Percentiles rank a stretch among this genome's conserved stretches.
These are phyloP conservation scores for Parapristionchus giblindavisi DNA, from an alignment of 2,888 invertebrate genomes.

Conservation along the genomic window DNA sequence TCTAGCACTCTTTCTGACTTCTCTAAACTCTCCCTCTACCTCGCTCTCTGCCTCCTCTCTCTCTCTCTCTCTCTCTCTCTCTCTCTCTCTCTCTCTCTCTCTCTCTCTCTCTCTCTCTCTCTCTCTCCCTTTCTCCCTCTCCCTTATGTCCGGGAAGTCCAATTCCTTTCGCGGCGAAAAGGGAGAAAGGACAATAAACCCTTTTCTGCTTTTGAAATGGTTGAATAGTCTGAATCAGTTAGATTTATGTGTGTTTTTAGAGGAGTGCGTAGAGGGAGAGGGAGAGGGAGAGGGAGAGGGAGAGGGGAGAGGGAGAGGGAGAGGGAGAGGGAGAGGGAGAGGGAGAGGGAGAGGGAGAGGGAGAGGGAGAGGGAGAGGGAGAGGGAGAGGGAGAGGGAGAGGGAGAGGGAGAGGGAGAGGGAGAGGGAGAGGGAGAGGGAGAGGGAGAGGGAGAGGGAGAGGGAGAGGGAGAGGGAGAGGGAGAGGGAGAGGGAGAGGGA, in stretches of 20 bases:
- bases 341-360: background rate
- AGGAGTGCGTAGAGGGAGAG: background rate
- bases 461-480: too few species aligned
- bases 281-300: background rate
- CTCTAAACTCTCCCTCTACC: too few species aligned
- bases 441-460: too few species aligned
- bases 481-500: too few species aligned
- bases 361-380: background rate
- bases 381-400: background rate
- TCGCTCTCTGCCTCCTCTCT: background rate
- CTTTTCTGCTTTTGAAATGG: background rate
- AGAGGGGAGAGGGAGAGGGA: background rate
- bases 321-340: background rate
- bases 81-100: conserved; percentile 26
- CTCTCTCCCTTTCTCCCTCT: conserved; percentile 15
- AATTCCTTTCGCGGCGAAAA: too few species aligned
- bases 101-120: conserved; percentile 26
- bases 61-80: conserved; percentile 16
- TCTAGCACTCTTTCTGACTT: too few species aligned
- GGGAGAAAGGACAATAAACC: too few species aligned
- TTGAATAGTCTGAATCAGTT: background rate
- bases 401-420: background rate
- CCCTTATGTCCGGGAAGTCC: too few species aligned
- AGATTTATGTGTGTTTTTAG: background rate
- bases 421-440: background rate